Base-by-base conservation (phyloP, 1,140 invertebrate genomes). In the Colletes gigas region DNA sequence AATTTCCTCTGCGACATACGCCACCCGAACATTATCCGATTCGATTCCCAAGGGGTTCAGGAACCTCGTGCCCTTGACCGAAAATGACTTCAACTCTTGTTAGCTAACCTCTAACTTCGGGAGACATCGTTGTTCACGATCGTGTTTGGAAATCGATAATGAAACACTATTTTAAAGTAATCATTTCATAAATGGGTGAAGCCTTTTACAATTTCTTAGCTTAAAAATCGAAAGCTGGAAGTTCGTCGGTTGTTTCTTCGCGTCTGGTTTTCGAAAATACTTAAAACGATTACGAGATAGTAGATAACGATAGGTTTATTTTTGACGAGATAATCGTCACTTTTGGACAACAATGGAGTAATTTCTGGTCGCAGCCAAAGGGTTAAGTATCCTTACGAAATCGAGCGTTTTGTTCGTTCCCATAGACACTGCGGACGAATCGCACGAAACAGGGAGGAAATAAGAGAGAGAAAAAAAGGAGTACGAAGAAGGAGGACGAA, bases 11-110 rank as follows among this genome's bases (percentile, higher is more conserved):
- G 86, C 79, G 81, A 84, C 84, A 81, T 60, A 85, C 78, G 44
- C 83, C 80, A 74, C 60, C 71, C 67, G 54, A 66, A 83, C 77
- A 70, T 87, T 88, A 86, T 59, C 60, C 79, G 83, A 85, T 83
- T 83, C 83, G 81, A 88, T 88, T 88, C 86, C 86, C 86, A 87
- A 76, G 83, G 72, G 81, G 85, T 88, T 88, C 85, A 79, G 44
- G 62, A 87, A 84, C 86, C 85, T 82, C 30, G 10, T 79, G 74
- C 59, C 85, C 85, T 87, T 87, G 78, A 82, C 74, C 57, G n/a
- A 83, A 76, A 68, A 59, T 41, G 44, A 82, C 17, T 19, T 57
- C n/a, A 30, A 14, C 12, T 30, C 9, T 47, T 10, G 2, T 41
- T 19, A 9, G 7, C n/a, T 19, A 59, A 59, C n/a, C 17, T 7